Evolutionary conservation across 2,113 vertebrate genomes (phyloP).

Genomic region (Ailurus styani): DNA sequence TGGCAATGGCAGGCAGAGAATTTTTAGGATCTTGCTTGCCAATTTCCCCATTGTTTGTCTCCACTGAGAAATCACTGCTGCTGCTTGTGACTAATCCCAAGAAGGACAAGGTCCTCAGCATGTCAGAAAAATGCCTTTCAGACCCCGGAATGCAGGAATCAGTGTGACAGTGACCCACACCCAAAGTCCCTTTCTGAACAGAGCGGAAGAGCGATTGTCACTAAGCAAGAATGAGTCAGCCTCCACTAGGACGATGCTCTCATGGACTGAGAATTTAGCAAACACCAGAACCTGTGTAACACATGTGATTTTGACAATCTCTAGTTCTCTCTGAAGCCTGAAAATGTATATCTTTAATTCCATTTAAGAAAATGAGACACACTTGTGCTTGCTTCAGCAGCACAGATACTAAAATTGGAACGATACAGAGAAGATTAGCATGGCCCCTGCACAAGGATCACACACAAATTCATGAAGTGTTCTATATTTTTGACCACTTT

Average conservation of each 20-base stretch:
- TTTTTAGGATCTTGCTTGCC: background rate
- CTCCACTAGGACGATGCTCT: rapidly evolving
- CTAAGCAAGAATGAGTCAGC: background rate
- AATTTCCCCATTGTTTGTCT: background rate
- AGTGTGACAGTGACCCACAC: background rate
- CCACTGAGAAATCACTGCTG: background rate
- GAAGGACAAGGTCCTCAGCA: background rate
- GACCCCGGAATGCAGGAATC: background rate
- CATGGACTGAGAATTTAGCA: background rate
- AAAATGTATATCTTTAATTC: background rate
- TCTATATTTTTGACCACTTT: too few relatives aligned
- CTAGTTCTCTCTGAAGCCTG: background rate
- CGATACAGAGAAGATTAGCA: too few relatives aligned
- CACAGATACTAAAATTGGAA: too few relatives aligned
- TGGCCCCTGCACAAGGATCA: too few relatives aligned
- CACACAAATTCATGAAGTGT: too few relatives aligned
- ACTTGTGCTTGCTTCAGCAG: too few relatives aligned
- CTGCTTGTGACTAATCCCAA: background rate
- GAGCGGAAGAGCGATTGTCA: background rate
- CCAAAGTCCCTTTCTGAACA: background rate
- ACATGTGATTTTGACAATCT: background rate
- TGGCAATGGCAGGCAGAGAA: background rate
- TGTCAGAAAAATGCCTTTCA: background rate
- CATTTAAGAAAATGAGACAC: background rate
- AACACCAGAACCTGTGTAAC: background rate